These are phyloP conservation scores for Heliocidaris tuberculata DNA, from an alignment of 35 echinoderm and acorn worm genomes.

Conservation along the genomic window DNA sequence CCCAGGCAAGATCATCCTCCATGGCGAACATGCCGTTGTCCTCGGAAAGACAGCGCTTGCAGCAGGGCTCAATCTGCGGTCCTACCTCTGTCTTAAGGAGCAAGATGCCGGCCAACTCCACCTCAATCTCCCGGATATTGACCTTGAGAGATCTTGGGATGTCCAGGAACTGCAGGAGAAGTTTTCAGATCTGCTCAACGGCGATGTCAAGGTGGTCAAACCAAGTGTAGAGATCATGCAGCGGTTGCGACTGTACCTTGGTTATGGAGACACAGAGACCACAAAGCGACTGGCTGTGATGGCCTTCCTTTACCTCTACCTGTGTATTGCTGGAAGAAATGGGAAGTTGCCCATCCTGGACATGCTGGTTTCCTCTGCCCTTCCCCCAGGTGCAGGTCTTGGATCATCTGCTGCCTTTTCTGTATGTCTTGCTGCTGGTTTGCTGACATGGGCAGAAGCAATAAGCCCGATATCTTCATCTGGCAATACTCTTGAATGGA, in stretches of 20 bases:
- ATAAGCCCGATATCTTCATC: background rate
- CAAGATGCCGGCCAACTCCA: background rate
- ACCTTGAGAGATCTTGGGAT: slow-evolving; percentile 57
- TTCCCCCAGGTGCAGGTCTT: slow-evolving; percentile 89
- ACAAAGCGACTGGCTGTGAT: slow-evolving; percentile 70
- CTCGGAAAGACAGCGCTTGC: slow-evolving; percentile 87
- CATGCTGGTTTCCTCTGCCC: slow-evolving; percentile 69
- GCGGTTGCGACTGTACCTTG: slow-evolving; percentile 56
- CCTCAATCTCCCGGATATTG: slow-evolving; percentile 75
- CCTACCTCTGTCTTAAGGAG: slow-evolving; percentile 49
- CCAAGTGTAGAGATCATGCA: slow-evolving; percentile 46
- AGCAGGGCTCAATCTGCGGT: slow-evolving; percentile 78
- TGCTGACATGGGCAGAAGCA: slow-evolving; percentile 49
- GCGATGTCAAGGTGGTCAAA: slow-evolving; percentile 5
- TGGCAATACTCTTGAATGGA: slow-evolving; percentile 5
- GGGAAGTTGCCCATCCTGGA: slow-evolving; percentile 33
- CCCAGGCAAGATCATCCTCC: slow-evolving; percentile 92
- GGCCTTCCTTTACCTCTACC: slow-evolving; percentile 81
- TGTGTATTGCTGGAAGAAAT: slow-evolving; percentile 59
- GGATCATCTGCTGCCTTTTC: slow-evolving; percentile 96
- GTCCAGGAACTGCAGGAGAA: slow-evolving; percentile 43
- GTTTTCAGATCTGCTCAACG: slow-evolving; percentile 52
- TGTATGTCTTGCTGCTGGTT: slow-evolving; percentile 70
- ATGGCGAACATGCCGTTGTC: slow-evolving; percentile 98
- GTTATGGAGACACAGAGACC: slow-evolving; percentile 46